Evolutionary conservation across 2,113 vertebrate genomes (phyloP), one percentile per base, ranked within the genome.

Genomic region (Anhinga rufa): DNA sequence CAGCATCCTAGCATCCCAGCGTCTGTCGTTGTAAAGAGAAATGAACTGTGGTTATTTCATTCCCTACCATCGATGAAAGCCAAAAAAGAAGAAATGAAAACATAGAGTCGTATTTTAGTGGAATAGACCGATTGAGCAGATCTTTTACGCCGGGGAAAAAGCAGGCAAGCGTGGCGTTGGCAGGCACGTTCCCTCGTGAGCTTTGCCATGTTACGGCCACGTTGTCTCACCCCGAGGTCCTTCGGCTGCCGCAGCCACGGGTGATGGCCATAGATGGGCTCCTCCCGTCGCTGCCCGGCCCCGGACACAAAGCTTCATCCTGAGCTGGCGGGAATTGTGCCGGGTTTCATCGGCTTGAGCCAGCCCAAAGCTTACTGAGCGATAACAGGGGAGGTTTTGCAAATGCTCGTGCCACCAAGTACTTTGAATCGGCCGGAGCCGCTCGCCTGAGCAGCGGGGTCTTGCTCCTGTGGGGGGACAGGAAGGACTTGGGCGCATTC

Each of bases 401-500:
- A 32, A 40, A 4, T 1, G 5, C 38, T 66, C 1, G 16, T 25
- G 61, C 44, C 44, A 12, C 38, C 31, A 0, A 29, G 38, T 65
- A 4, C 54, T 34, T 46, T 7, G 40, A 15, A 9, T 40, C 1
- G 4, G 11, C 70, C 32, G 57, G 57, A 81, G 51, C 38, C 2
- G 2, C 49, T 82, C 4, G 1, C n/a, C 65, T 3, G 2, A 28
- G 44, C 57, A 29, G 80, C 1, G 2, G 44, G 42, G 69, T 12
- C 64, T 44, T 8, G 64, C 51, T 61, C 2, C 68, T 54, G 42
- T 6, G 34, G 4, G 6, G 40, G 51, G 46, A 44, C 32, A n/a
- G 64, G 11, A 9, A 2, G 22, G 55, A 40, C 26, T 49, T 4
- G 24, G 1, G 16, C 1, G 0, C 3, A 0, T 38, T 54, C 66